Base-by-base conservation (phyloP, 2,113 vertebrate genomes). In the Caranx melampygus region DNA sequence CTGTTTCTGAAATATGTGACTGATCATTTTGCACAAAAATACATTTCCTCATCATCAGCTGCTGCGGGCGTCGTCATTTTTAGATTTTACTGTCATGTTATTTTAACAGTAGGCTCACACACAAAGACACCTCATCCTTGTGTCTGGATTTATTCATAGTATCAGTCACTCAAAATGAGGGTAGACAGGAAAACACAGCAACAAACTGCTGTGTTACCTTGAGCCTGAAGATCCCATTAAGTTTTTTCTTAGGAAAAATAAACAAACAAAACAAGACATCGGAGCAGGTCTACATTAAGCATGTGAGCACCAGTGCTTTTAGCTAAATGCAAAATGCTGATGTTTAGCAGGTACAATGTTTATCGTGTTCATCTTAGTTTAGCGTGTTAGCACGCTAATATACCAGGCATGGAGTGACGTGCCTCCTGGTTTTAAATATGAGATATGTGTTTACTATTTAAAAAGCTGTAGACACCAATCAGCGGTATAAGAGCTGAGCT, bases 1-100 rank as follows among this genome's bases (percentile, higher is more conserved):
- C 20, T 79, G 51, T 49, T 62, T 37, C 54, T 68, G 55, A 26
- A 55, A 33, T 58, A 75, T 64, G 42, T 65, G 62, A 67, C 54
- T 85, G 58, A 85, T 78, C 63, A 67, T 61, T 51, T 20, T 55
- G n/a, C 62, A 67, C 2, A 75, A 31, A 54, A 72, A 75, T 21
- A 73, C 31, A 59, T 57, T 74, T 74, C 74, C 26, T 84, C 54
- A 21, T 63, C 81, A 81, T 75, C 49, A n/a, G 34, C 3, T 12
- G 66, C 57, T 72, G 37, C 60, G 13, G 47, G 60, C 63, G 7
- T 83, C 66, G 64, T 67, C 49, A 26, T 75, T 75, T 82, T 66
- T 59, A 35, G 31, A 63, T 51, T 67, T 67, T 34, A 10, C 72
- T 69, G 72, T 71, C 68, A 18, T 7, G 37, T 45, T 34, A 45